Evolutionary conservation across 2,797 vertebrate genomes (phyloP).

Genomic region (Calcarius lapponicus): DNA sequence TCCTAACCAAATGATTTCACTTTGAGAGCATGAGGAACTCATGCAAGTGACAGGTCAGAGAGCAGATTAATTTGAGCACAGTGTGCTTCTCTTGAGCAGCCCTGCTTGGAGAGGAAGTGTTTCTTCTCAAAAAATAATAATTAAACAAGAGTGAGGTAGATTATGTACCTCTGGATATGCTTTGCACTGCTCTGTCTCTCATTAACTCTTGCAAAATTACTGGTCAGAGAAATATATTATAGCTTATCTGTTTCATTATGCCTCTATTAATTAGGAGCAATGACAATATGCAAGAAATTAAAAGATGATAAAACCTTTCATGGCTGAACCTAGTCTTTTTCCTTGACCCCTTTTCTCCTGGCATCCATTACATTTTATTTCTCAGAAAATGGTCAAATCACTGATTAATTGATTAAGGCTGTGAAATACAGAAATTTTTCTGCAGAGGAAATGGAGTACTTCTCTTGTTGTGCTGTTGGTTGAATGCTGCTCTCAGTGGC

Average conservation of each 20-base stretch:
- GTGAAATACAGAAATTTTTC: neutral
- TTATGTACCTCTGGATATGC: neutral
- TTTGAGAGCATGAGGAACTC: neutral
- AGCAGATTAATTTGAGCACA: neutral
- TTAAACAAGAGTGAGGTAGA: neutral
- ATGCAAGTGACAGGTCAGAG: neutral
- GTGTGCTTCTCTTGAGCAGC: neutral
- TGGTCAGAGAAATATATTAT: neutral
- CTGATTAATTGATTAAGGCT: neutral
- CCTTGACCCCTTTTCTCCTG: neutral
- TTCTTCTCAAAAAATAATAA: neutral
- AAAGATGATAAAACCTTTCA: neutral
- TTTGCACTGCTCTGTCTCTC: neutral
- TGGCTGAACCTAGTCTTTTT: neutral
- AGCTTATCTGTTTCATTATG: neutral
- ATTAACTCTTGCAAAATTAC: conserved; percentile 5
- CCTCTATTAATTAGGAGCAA: neutral
- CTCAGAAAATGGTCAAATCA: neutral
- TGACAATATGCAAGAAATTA: neutral
- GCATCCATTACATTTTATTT: neutral
- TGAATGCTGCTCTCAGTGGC: neutral
- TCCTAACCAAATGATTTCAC: neutral
- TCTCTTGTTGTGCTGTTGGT: neutral
- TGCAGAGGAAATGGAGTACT: neutral
- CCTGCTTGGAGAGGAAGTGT: neutral